A percentile compares a stretch with the other conserved stretches of the same genome.
phyloP scores from a whole-genome alignment of 2,797 vertebrate genomes.

The Hydrophis major region DNA sequence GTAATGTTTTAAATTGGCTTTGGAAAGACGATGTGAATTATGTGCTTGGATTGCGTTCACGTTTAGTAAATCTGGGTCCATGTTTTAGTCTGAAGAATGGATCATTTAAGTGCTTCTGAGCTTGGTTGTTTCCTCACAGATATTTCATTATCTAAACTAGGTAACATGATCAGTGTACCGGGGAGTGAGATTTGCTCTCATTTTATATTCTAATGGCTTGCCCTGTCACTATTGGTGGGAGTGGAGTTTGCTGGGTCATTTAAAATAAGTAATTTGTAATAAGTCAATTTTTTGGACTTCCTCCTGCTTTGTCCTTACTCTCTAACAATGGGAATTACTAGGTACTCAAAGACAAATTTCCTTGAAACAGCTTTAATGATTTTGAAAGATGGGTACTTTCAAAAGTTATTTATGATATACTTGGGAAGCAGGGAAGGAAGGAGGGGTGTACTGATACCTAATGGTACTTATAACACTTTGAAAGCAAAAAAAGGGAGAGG shows the following conservation, averaged over 20 bases:
- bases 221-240: not conserved
- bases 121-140: not conserved
- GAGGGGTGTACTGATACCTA: not conserved
- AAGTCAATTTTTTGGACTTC: not conserved
- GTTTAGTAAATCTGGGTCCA: not conserved
- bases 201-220: not conserved
- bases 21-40: not conserved
- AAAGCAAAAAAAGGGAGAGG: not conserved
- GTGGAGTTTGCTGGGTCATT: not conserved
- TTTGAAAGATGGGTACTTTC: not conserved
- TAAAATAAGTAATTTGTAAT: not conserved
- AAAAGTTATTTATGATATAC: not conserved
- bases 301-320: not conserved
- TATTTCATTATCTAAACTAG: not conserved
- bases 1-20: not conserved
- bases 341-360: not conserved
- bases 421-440: not conserved
- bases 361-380: not conserved
- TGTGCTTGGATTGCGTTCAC: not conserved
- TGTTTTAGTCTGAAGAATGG: not conserved
- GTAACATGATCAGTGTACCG: not conserved
- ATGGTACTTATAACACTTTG: not conserved
- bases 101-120: not conserved
- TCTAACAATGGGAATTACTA: not conserved
- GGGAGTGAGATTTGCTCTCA: not conserved